phyloP scores from a whole-genome alignment of 2,888 invertebrate species.

The Ophion slaviceki region DNA sequence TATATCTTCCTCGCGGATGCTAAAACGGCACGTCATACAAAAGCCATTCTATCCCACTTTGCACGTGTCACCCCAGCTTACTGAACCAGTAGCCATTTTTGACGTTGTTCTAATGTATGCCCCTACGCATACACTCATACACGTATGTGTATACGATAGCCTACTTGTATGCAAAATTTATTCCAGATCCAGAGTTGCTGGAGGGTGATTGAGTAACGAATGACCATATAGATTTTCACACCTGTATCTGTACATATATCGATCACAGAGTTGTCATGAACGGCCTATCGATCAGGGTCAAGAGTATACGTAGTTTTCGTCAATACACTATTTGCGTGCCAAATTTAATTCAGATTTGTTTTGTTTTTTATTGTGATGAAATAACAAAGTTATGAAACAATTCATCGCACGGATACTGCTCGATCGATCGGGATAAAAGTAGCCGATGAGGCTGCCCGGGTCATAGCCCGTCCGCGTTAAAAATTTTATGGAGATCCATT shows the following conservation, averaged over 20 bases:
- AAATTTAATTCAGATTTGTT: no score
- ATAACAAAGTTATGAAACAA: no score
- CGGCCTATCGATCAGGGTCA: no score
- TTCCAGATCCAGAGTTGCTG: not conserved
- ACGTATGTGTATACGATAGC: not conserved
- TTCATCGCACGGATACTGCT: no score
- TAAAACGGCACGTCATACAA: not conserved
- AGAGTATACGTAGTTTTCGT: no score
- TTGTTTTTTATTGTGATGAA: no score
- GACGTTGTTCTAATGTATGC: not conserved
- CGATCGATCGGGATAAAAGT: no score
- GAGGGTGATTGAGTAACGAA: not conserved
- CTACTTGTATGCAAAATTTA: not conserved
- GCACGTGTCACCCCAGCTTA: slow-evolving; percentile 35
- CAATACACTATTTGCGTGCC: no score
- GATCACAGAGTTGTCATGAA: no score
- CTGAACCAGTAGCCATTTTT: slow-evolving; percentile 26
- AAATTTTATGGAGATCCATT: no score
- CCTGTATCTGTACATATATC: not conserved
- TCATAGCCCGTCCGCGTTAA: no score
- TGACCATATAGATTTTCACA: not conserved
- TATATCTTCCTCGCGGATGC: not conserved
- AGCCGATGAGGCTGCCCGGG: no score
- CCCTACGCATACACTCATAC: not conserved
- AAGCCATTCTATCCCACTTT: slow-evolving; percentile 44